Base-by-base conservation (phyloP, 30 jellyfish, hydroid and myxozoan species). In the Pelagia noctiluca region DNA sequence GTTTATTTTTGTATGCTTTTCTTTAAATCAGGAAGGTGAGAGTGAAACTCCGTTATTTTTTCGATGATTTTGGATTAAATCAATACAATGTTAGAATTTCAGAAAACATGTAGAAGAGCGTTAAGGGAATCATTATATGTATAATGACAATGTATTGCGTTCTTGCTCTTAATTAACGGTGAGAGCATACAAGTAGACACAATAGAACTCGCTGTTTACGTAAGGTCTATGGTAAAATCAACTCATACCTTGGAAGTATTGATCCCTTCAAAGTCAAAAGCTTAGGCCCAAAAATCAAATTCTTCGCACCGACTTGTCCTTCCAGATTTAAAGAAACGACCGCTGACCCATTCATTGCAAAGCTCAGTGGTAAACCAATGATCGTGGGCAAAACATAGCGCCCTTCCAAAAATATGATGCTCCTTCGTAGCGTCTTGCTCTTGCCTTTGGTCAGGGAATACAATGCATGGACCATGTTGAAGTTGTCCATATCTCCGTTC, bases 311-410 rank as follows among this genome's bases (percentile, higher is more conserved):
- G 75, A 88, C 80, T 61, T 80, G 83, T 35, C 96, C 99, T 53
- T 87, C 86, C 46, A 94, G 28, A 37, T 88, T 83, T 1, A 84
- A 50, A 1, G 96, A 81, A 52, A 85, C 75, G 2, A 89, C 85
- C 23, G 99, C 95, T 36, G 97, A 80, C 19, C 99, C 96, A 85
- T 94, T 94, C 76, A 88, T 48, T 25, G 78, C 96, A 30, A 94
- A 82, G 21, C 85, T 89, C 10, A 94, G 84, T 0, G 99, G 97
- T 61, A 94, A 42, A 10, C 99, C 99, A 60, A 84, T 67, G 10
- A 88, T 75, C 0, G 99, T 88, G 3, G 99, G 99, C 38, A 94
- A 92, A 63, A 80, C 52, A 57, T 82, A 93, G 31, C 78, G 67
- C 18, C 88, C 96, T 84, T 94, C 99, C 50, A 94, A 61, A 47